Evolutionary conservation across 2,888 invertebrate species (phyloP).

Genomic region (Hylaea fasciaria): DNA sequence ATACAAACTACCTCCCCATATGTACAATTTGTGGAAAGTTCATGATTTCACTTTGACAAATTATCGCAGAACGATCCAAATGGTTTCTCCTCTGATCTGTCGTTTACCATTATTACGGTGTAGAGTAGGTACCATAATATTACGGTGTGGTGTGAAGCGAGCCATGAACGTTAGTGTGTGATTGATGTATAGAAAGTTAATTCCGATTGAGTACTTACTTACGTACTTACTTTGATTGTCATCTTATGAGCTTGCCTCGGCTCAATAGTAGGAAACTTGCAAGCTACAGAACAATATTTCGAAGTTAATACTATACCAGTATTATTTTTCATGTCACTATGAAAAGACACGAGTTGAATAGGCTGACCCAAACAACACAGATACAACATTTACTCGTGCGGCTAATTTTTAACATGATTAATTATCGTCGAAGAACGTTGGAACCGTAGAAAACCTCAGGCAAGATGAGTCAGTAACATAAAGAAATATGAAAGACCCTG

Average conservation of each 20-base stretch:
- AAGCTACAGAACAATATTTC: conserved; percentile 11
- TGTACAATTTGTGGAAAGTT: conserved; percentile 47
- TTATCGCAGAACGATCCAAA: conserved; percentile 55
- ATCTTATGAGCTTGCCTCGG: conserved; percentile 45
- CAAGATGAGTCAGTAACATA: too few species aligned
- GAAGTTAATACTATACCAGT: not conserved
- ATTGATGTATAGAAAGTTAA: conserved; percentile 79
- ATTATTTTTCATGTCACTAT: not conserved
- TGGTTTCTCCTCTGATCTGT: conserved; percentile 60
- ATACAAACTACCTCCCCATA: not conserved
- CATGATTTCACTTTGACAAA: conserved; percentile 58
- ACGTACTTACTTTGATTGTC: conserved; percentile 48
- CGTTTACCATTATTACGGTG: conserved; percentile 60
- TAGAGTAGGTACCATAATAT: conserved; percentile 70
- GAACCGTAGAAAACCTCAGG: too few species aligned
- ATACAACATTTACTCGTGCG: too few species aligned
- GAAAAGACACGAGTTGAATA: not conserved
- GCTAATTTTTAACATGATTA: too few species aligned
- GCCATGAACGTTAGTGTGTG: conserved; percentile 68
- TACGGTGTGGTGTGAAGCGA: conserved; percentile 68
- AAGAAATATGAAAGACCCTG: too few species aligned
- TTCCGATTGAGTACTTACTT: conserved; percentile 59
- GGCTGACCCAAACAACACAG: too few species aligned
- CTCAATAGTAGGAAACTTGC: conserved; percentile 37
- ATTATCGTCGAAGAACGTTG: too few species aligned